phyloP scores from a whole-genome alignment of 1,140 invertebrate genomes.

The Drosophila murphyi region DNA sequence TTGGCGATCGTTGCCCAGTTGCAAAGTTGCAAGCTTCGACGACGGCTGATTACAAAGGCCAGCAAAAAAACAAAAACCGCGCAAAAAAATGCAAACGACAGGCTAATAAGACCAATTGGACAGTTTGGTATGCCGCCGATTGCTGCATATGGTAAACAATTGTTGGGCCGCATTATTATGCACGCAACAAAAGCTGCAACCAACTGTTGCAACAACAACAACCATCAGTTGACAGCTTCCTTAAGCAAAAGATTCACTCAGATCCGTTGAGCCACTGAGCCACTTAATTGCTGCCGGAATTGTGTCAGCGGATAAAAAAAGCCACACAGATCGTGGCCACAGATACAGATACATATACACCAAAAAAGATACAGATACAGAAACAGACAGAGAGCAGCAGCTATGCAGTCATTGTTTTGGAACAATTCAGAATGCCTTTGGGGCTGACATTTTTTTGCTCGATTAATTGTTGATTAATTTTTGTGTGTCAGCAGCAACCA shows the following conservation, averaged over 20 bases:
- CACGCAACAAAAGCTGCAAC: constrained; percentile 34
- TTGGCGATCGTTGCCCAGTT: background rate
- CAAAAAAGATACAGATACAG: constrained; percentile 29
- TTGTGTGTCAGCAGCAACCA: constrained; percentile 7
- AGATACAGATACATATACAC: constrained; percentile 44
- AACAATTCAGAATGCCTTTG: constrained; percentile 3
- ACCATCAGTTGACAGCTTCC: constrained; percentile 68
- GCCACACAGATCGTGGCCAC: constrained; percentile 61
- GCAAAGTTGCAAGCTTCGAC: background rate
- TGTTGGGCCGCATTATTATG: constrained; percentile 70
- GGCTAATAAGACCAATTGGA: constrained; percentile 77
- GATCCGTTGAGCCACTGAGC: constrained; percentile 6
- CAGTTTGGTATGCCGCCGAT: constrained; percentile 70
- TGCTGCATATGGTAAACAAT: constrained; percentile 81
- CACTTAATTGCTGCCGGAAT: constrained; percentile 78
- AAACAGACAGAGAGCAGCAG: constrained; percentile 24
- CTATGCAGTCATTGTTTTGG: constrained; percentile 58
- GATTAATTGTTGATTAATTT: constrained; percentile 69
- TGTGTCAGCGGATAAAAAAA: constrained; percentile 66
- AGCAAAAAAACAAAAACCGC: constrained; percentile 65
- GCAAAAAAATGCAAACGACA: constrained; percentile 77
- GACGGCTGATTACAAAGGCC: constrained; percentile 8
- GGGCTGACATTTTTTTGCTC: constrained; percentile 8
- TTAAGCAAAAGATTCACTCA: constrained; percentile 43
- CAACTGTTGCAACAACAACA: background rate